phyloP scores from a whole-genome alignment of 2,113 vertebrate species.

The Megalops atlanticus region DNA sequence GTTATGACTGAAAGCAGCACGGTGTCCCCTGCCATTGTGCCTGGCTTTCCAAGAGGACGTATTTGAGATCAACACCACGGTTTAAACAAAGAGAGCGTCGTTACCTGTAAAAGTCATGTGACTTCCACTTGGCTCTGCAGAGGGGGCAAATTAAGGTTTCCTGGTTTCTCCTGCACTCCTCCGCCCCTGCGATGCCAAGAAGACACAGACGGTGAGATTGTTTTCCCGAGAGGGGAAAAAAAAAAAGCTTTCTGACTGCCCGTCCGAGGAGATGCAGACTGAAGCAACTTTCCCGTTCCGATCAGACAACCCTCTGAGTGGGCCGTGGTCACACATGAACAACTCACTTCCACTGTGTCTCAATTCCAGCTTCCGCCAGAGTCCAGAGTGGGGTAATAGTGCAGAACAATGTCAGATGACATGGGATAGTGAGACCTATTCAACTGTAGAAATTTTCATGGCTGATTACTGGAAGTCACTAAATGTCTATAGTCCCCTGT shows the following conservation, averaged over 20 bases:
- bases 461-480: not conserved
- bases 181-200: constrained; percentile 78
- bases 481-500: not conserved
- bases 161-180: constrained; percentile 86
- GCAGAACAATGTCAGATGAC: not conserved
- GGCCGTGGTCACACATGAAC: not conserved
- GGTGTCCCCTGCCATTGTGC: not conserved
- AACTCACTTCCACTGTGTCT: not conserved
- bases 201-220: not conserved
- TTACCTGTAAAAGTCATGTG: constrained; percentile 86
- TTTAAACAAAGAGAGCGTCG: not conserved
- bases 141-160: constrained; percentile 88
- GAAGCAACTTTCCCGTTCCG: not conserved
- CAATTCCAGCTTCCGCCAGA: not conserved
- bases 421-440: not conserved
- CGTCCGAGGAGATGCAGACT: constrained; percentile 13
- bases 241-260: constrained; percentile 17
- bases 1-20: not conserved
- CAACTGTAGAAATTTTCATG: constrained; percentile 10
- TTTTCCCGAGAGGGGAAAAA: not conserved
- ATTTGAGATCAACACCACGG: not conserved
- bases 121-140: constrained; percentile 88
- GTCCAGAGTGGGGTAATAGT: not conserved
- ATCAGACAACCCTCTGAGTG: constrained; percentile 1
- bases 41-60: not conserved